These are phyloP conservation scores for Netelia virgata DNA, from an alignment of 2,888 invertebrate species.

Conservation along the genomic window DNA sequence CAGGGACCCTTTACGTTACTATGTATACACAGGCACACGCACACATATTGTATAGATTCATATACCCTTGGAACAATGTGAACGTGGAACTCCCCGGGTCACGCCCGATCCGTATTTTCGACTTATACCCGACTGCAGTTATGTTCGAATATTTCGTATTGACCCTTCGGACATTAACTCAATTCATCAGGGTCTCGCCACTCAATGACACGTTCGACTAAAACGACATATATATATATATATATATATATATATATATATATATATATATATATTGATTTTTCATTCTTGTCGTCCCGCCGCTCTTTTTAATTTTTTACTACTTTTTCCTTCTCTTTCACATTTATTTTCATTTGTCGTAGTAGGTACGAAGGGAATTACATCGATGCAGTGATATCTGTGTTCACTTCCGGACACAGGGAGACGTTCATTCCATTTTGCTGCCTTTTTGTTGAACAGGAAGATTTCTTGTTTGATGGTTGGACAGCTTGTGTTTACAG, in stretches of 20 bases:
- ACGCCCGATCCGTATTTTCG: slow-evolving; percentile 75
- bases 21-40: slow-evolving; percentile 6
- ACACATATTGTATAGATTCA: background rate
- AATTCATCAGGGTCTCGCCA: slow-evolving; percentile 78
- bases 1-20: slow-evolving; percentile 50
- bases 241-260: background rate
- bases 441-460: slow-evolving; percentile 57
- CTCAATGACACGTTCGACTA: slow-evolving; percentile 66
- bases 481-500: slow-evolving; percentile 70
- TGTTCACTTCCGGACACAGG: slow-evolving; percentile 13
- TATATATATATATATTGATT: slow-evolving; percentile 1
- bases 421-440: slow-evolving; percentile 57
- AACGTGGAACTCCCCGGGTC: slow-evolving; percentile 68
- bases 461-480: slow-evolving; percentile 59
- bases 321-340: slow-evolving; percentile 39
- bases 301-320: slow-evolving; percentile 48
- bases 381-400: slow-evolving; percentile 52
- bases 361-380: slow-evolving; percentile 41
- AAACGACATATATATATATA: slow-evolving; percentile 20
- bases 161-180: slow-evolving; percentile 81
- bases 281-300: slow-evolving; percentile 40
- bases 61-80: slow-evolving; percentile 12
- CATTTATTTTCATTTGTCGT: slow-evolving; percentile 13
- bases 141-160: slow-evolving; percentile 81
- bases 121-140: slow-evolving; percentile 63